Evolutionary conservation across 2,888 invertebrate species (phyloP).

Genomic region (Actias luna): DNA sequence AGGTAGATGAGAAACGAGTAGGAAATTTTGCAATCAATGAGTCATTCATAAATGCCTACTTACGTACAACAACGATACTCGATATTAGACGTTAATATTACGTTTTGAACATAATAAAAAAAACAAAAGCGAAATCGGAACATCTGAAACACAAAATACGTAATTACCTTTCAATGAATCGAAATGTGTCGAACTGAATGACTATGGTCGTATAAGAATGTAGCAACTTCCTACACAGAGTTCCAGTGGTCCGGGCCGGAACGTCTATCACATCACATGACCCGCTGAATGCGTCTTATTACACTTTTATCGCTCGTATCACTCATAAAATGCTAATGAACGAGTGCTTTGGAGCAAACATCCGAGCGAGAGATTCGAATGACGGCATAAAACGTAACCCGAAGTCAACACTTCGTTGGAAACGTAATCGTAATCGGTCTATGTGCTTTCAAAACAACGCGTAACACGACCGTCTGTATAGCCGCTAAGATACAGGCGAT

Average conservation of each 20-base stretch:
- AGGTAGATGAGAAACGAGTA: constrained; percentile 14
- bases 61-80: constrained; percentile 9
- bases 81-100: constrained; percentile 39
- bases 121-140: constrained; percentile 53
- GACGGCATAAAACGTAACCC: constrained; percentile 79
- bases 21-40: constrained; percentile 28
- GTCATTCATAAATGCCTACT: constrained; percentile 31
- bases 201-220: constrained; percentile 62
- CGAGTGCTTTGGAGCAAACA: constrained; percentile 78
- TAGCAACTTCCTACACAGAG: constrained; percentile 62
- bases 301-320: constrained; percentile 80
- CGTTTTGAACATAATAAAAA: constrained; percentile 46
- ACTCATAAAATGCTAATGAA: constrained; percentile 82
- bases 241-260: constrained; percentile 60
- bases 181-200: constrained; percentile 61
- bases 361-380: constrained; percentile 80
- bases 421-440: constrained; percentile 74
- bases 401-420: constrained; percentile 79
- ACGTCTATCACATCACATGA: constrained; percentile 72
- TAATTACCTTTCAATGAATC: constrained; percentile 63
- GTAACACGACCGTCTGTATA: constrained; percentile 71
- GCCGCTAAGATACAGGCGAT: constrained; percentile 65
- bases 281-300: constrained; percentile 78
- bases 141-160: constrained; percentile 52
- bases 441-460: constrained; percentile 78